Conservation (phyloP, 1,140 invertebrate species). For the Formica selysi region DNA sequence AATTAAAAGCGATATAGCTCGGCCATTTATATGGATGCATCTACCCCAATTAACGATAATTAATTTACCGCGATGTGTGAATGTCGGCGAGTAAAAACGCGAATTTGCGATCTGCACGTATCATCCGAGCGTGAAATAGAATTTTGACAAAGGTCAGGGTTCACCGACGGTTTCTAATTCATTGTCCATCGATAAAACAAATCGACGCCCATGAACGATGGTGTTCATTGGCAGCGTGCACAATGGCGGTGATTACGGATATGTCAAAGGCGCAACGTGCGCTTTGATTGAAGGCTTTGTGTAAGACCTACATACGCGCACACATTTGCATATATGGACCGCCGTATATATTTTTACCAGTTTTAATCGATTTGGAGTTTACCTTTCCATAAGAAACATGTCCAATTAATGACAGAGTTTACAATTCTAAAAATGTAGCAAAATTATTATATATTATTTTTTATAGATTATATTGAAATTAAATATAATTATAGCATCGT, state of each 20-base stretch:
- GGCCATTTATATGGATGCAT: not conserved
- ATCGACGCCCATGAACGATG: slow-evolving; percentile 53
- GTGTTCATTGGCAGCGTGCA: slow-evolving; percentile 15
- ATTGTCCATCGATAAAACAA: slow-evolving; percentile 63
- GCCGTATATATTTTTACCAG: slow-evolving; percentile 22
- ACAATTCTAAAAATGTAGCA: not conserved
- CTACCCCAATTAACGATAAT: slow-evolving; percentile 25
- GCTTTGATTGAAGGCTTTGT: slow-evolving; percentile 54
- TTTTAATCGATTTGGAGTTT: not conserved
- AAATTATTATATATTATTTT: not conserved
- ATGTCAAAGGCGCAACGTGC: slow-evolving; percentile 65
- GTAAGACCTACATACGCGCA: not conserved
- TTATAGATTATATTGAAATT: slow-evolving; percentile 7
- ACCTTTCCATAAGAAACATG: not conserved
- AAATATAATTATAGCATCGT: not conserved
- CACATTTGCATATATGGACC: slow-evolving; percentile 4
- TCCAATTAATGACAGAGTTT: not conserved
- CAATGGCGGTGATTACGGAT: slow-evolving; percentile 60
- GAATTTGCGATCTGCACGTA: not conserved
- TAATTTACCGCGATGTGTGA: not conserved
- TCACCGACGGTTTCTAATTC: not conserved
- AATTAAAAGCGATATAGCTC: not conserved
- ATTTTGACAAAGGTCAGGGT: slow-evolving; percentile 66
- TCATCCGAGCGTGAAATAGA: slow-evolving; percentile 7
- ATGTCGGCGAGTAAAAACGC: not conserved